These are phyloP conservation scores for Rhinogobius similis DNA, from an alignment of 2,113 vertebrate species.

Conservation along the genomic window DNA sequence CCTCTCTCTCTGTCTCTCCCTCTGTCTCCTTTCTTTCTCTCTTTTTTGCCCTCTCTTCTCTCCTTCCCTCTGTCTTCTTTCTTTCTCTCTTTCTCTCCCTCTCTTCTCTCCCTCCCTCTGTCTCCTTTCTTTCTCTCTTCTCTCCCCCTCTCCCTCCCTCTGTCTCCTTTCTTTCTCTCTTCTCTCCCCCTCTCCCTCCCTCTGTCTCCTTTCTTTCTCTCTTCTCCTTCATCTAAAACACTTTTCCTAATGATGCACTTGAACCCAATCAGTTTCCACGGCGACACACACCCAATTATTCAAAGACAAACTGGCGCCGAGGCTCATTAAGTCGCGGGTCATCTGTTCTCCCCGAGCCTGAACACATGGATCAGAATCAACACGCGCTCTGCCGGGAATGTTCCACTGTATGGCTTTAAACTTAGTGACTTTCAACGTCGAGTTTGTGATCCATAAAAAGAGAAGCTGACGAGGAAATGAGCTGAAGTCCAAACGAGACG, in stretches of 20 bases:
- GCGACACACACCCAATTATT: neutral
- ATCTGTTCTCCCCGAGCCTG: neutral
- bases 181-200: neutral
- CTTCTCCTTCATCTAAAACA: neutral
- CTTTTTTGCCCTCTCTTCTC: no score
- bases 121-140: neutral
- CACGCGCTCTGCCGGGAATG: neutral
- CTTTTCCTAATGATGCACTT: neutral
- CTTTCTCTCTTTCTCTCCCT: neutral
- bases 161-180: neutral
- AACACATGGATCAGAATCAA: neutral
- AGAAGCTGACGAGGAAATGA: no score
- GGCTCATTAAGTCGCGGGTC: neutral
- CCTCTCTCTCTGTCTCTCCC: no score
- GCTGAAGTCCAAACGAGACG: no score
- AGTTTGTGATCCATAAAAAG: no score
- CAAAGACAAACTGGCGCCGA: neutral
- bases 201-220: neutral
- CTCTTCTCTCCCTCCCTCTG: neutral
- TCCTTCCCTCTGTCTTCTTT: neutral
- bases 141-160: no score
- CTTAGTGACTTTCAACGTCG: no score
- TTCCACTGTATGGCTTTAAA: no score
- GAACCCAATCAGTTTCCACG: conserved; percentile 4
- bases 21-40: no score